These are phyloP conservation scores for Loriculus beryllinus DNA, from an alignment of 2,797 vertebrate species.

Conservation along the genomic window DNA sequence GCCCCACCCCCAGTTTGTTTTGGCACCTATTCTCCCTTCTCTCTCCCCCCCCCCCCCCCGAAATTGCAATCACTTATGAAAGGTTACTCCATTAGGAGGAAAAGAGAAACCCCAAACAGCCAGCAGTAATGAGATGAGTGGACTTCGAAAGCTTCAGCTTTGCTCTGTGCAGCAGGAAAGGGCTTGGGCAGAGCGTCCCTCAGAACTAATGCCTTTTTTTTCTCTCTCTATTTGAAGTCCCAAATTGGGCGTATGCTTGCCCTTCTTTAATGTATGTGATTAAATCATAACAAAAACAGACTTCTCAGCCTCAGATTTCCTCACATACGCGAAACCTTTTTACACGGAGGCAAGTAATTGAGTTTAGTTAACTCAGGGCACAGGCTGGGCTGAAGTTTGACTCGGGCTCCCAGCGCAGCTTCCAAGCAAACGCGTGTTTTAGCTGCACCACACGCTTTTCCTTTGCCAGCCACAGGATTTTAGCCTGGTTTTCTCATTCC, in stretches of 20 bases:
- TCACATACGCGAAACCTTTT: conserved; percentile 11
- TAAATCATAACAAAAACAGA: conserved; percentile 52
- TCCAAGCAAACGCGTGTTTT: not conserved
- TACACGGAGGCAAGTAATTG: not conserved
- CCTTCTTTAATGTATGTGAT: conserved; percentile 63
- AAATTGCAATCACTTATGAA: not conserved
- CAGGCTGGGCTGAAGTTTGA: not conserved
- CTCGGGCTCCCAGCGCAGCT: not conserved
- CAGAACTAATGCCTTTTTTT: not conserved
- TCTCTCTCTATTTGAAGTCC: not conserved
- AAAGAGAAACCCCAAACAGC: conserved; percentile 18
- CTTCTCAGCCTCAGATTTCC: not conserved
- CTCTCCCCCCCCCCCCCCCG: not conserved
- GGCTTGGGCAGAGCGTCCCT: not conserved
- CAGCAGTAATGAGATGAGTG: conserved; percentile 2
- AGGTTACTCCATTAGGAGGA: not conserved
- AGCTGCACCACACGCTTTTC: not conserved
- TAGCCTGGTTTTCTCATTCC: not conserved
- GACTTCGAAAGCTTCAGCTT: not conserved
- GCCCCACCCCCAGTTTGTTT: conserved; percentile 9
- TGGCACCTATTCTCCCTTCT: not conserved
- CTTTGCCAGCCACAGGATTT: not conserved
- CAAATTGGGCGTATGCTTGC: conserved; percentile 30
- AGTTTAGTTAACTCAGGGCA: not conserved
- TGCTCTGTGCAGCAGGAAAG: not conserved